These are phyloP conservation scores for Cheilosia scutellata DNA, from an alignment of 2,888 invertebrate genomes.

Conservation along the genomic window DNA sequence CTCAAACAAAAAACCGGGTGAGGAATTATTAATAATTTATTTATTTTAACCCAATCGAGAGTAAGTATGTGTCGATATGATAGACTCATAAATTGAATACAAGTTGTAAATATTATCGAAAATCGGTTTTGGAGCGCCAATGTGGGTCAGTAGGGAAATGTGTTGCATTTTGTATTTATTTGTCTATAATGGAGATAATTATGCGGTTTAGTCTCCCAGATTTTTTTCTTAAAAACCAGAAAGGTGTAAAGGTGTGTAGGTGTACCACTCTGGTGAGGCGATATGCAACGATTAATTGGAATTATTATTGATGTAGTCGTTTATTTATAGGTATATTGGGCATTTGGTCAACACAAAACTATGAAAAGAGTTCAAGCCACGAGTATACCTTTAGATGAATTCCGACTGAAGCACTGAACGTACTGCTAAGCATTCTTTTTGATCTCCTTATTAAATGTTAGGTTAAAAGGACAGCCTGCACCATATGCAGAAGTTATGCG, in stretches of 20 bases:
- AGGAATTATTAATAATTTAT: conserved; percentile 30
- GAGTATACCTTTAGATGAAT: too few relatives aligned
- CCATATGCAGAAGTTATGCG: too few relatives aligned
- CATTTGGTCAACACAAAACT: too few relatives aligned
- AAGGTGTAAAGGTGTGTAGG: background rate
- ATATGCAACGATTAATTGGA: too few relatives aligned
- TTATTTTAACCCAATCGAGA: conserved; percentile 2
- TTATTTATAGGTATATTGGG: too few relatives aligned
- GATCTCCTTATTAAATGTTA: too few relatives aligned
- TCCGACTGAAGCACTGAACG: too few relatives aligned
- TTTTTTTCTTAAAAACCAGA: background rate
- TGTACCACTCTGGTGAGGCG: too few relatives aligned
- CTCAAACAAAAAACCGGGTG: conserved; percentile 1
- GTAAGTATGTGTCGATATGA: background rate
- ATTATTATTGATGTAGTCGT: too few relatives aligned
- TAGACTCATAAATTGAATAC: conserved; percentile 1
- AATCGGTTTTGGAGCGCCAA: background rate
- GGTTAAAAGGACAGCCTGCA: too few relatives aligned
- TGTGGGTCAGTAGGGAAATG: conserved; percentile 27
- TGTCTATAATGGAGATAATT: conserved; percentile 3
- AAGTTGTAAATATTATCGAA: conserved; percentile 4
- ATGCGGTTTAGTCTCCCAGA: background rate
- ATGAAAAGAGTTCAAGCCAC: too few relatives aligned
- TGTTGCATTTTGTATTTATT: conserved; percentile 32
- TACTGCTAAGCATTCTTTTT: too few relatives aligned